Evolutionary conservation across 2,113 vertebrate species (phyloP).

Genomic region (Cephalopterus ornatus): DNA sequence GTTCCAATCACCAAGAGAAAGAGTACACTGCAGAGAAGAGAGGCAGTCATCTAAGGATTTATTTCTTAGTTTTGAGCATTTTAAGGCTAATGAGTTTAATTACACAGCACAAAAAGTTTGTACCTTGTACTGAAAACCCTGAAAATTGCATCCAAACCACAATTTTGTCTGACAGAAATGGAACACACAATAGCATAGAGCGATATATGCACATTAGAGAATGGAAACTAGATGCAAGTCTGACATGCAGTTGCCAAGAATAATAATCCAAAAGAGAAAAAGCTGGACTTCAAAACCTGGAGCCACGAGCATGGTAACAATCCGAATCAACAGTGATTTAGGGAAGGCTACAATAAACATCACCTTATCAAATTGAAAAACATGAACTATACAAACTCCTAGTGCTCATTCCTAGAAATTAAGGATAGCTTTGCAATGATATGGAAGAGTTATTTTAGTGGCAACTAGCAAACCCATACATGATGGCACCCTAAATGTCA

Average conservation of each 20-base stretch:
- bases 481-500: background rate
- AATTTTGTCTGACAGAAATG: background rate
- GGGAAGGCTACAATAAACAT: background rate
- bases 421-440: background rate
- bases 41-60: background rate
- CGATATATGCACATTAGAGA: background rate
- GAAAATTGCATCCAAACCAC: background rate
- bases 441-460: background rate
- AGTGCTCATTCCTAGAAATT: background rate
- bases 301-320: background rate
- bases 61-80: background rate
- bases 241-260: background rate
- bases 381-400: background rate
- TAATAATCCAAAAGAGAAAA: background rate
- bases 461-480: background rate
- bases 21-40: conserved; percentile 79
- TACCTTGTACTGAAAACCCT: background rate
- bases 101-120: background rate
- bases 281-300: background rate
- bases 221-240: background rate
- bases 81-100: background rate
- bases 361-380: background rate
- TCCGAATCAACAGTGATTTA: background rate
- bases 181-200: background rate
- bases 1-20: conserved; percentile 95